These are phyloP conservation scores for Palaemon carinicauda DNA, from an alignment of 1,140 invertebrate genomes.

Conservation along the genomic window DNA sequence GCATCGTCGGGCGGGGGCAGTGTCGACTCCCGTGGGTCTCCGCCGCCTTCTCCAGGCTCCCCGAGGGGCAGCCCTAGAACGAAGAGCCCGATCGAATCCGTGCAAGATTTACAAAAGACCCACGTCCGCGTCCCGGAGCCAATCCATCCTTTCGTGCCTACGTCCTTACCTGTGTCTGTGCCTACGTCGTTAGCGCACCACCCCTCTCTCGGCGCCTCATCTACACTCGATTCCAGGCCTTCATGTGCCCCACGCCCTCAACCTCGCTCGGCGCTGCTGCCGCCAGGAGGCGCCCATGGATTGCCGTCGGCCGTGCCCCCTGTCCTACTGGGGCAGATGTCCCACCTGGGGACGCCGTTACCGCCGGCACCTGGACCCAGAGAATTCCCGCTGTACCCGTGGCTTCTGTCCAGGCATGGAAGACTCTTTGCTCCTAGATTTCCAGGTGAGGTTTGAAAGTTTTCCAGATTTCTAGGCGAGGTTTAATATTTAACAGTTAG, in stretches of 20 bases:
- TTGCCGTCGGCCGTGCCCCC: slow-evolving; percentile 24
- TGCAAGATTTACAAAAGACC: slow-evolving; percentile 23
- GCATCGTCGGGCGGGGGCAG: slow-evolving; percentile 46
- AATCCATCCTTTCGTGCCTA: slow-evolving; percentile 36
- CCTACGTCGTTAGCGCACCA: slow-evolving; percentile 26
- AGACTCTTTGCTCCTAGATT: slow-evolving; percentile 78
- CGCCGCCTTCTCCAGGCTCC: slow-evolving; percentile 44
- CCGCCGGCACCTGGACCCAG: slow-evolving; percentile 45
- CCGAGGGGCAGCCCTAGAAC: slow-evolving; percentile 31
- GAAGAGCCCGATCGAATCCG: slow-evolving; percentile 1
- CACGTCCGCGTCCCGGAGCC: slow-evolving; percentile 43
- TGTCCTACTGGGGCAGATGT: slow-evolving; percentile 37
- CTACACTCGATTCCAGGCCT: slow-evolving; percentile 24
- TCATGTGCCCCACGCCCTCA: slow-evolving; percentile 41
- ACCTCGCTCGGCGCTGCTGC: slow-evolving; percentile 39
- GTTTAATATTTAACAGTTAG: too few species aligned
- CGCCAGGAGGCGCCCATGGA: slow-evolving; percentile 13
- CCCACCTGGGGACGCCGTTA: slow-evolving; percentile 46
- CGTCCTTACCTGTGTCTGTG: slow-evolving; percentile 44
- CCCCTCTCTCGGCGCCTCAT: neutral
- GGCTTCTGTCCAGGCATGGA: slow-evolving; percentile 87
- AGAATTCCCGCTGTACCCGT: slow-evolving; percentile 84
- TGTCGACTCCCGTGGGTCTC: slow-evolving; percentile 37
- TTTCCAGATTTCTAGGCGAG: neutral
- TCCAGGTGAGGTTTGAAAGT: slow-evolving; percentile 32